Conservation (phyloP, 2,797 vertebrate genomes). For the Geotrypetes seraphini region DNA sequence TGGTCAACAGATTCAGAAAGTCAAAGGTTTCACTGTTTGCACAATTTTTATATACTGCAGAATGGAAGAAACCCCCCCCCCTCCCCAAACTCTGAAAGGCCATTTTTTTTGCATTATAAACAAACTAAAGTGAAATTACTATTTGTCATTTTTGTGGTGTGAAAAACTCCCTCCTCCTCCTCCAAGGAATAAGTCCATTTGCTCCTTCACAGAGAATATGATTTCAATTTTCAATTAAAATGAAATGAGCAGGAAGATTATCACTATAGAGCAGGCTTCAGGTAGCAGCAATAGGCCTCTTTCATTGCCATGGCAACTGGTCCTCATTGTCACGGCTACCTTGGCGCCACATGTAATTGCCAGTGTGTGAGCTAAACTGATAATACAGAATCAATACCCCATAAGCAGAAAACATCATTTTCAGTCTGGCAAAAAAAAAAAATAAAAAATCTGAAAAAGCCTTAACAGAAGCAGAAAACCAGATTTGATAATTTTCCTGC, state of each 20-base stretch:
- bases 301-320: slow-evolving; percentile 74
- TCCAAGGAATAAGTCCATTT: slow-evolving; percentile 39
- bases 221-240: slow-evolving; percentile 78
- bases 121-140: too few relatives aligned
- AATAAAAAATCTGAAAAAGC: slow-evolving; percentile 13
- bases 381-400: slow-evolving; percentile 70
- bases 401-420: slow-evolving; percentile 55
- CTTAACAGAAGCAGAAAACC: too few relatives aligned
- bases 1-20: too few relatives aligned
- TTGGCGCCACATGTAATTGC: slow-evolving; percentile 64
- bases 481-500: too few relatives aligned
- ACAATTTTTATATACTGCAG: too few relatives aligned
- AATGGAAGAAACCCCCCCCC: slow-evolving; percentile 22
- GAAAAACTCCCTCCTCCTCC: background rate
- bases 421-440: slow-evolving; percentile 25
- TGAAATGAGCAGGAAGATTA: slow-evolving; percentile 68
- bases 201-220: slow-evolving; percentile 52
- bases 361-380: slow-evolving; percentile 66
- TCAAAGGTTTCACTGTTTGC: too few relatives aligned
- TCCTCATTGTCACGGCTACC: slow-evolving; percentile 68
- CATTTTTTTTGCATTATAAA: slow-evolving; percentile 39
- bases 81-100: slow-evolving; percentile 14
- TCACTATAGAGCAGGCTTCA: slow-evolving; percentile 60
- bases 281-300: slow-evolving; percentile 54
- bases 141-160: background rate